These are phyloP conservation scores for Rotaria macrura DNA, from an alignment of 2,888 invertebrate species.

Conservation along the genomic window DNA sequence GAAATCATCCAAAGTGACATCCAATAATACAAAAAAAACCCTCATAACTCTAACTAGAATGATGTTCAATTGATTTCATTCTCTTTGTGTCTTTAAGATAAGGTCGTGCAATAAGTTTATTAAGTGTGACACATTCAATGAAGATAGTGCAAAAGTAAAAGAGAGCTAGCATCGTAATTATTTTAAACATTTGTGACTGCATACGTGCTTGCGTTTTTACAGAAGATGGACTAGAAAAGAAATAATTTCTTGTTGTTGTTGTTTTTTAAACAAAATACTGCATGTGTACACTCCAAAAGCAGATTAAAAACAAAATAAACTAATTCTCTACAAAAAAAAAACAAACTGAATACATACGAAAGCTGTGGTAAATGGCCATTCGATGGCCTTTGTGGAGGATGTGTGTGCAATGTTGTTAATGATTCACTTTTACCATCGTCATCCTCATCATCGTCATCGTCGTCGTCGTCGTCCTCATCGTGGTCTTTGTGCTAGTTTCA, in stretches of 20 bases:
- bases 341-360: neutral
- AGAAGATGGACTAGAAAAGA: constrained; percentile 3
- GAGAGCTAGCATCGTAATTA: neutral
- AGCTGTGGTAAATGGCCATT: neutral
- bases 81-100: neutral
- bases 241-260: neutral
- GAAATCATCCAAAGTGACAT: no score
- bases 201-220: neutral
- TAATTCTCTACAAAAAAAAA: neutral
- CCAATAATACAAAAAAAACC: no score
- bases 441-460: neutral
- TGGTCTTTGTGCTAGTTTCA: no score
- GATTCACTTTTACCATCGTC: neutral
- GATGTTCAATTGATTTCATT: neutral
- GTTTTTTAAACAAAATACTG: neutral
- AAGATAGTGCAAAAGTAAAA: neutral
- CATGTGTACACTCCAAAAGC: neutral
- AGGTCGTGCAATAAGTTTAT: neutral
- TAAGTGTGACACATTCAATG: neutral
- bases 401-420: neutral
- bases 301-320: neutral
- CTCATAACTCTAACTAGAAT: no score
- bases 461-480: no score
- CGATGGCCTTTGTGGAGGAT: neutral
- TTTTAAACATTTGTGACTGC: neutral